Evolutionary conservation across 2,888 invertebrate genomes (phyloP), one percentile per base, ranked within the genome.

Genomic region (Arge pagana): DNA sequence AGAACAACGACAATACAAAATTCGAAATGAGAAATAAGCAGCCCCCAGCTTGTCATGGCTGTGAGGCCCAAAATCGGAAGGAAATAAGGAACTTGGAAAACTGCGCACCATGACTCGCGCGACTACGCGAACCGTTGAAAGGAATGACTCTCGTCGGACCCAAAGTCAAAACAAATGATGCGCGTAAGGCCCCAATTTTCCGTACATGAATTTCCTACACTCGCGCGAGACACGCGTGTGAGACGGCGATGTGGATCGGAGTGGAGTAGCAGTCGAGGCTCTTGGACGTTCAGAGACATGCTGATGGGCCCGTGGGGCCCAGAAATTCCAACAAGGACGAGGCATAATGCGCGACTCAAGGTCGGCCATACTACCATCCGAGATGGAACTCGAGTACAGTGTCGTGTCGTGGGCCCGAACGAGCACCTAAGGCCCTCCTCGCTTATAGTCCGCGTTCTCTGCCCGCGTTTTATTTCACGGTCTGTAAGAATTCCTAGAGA

Each of bases 241-340:
- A 45, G 24, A 43, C 10, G 18, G 43, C 37, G 45, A 21, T 19
- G 21, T 16, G 16, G 49, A 39, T 26, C 21, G 16, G 48, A 31
- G 39, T 13, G n/a, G 31, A 11, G 30, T 30, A 31, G 28, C 10
- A 4, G 42, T 30, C 56, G 45, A 50, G 50, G 56, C 52, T 54
- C 59, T 60, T 61, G 61, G 65, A 67, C 61, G 67, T 63, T 67
- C 60, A 60, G 66, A 66, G 66, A 64, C 65, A 65, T 57, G 64
- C 65, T 63, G 68, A 66, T 65, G 69, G 63, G 37, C 63, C 64
- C 65, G 65, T 63, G 64, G 64, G 64, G 66, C 62, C 66, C 67
- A 74, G 71, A 74, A 73, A 76, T 76, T 76, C 74, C 75, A 74
- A 68, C 71, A 70, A 71, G 72, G 74, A 70, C 70, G 72, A 59